Percentiles rank a stretch among this genome's conserved stretches.
These are phyloP conservation scores for Lepidurus packardi DNA, from an alignment of 1,140 invertebrate genomes.

Conservation along the genomic window DNA sequence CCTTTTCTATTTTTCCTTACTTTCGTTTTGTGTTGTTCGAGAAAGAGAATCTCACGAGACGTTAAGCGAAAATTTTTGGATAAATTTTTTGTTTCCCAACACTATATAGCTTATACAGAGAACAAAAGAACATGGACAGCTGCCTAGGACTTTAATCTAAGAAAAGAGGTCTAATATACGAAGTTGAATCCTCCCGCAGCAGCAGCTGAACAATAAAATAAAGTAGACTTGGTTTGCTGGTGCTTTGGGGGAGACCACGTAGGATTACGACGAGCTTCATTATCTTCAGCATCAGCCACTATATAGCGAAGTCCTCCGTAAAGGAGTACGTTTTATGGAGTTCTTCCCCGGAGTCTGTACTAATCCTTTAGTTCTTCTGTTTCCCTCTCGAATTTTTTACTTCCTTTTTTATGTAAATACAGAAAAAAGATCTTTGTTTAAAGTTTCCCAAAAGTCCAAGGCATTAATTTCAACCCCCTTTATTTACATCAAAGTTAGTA, in stretches of 20 bases:
- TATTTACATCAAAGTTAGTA: neutral
- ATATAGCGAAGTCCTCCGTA: neutral
- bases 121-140: neutral
- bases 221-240: neutral
- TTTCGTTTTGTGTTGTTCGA: too few relatives aligned
- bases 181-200: neutral
- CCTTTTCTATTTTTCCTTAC: neutral
- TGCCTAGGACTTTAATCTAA: neutral
- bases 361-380: neutral
- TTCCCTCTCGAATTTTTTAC: too few relatives aligned
- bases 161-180: neutral
- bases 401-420: too few relatives aligned
- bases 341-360: neutral
- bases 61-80: too few relatives aligned
- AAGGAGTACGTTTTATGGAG: neutral
- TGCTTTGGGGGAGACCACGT: neutral
- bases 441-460: too few relatives aligned
- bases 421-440: too few relatives aligned
- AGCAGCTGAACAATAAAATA: neutral
- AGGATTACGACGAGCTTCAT: neutral
- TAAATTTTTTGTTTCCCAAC: too few relatives aligned
- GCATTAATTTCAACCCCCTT: too few relatives aligned
- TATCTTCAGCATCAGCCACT: slow-evolving; percentile 1
- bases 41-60: too few relatives aligned
- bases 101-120: too few relatives aligned